phyloP scores from a whole-genome alignment of 2,888 invertebrate genomes.

The Tortrix viridana region DNA sequence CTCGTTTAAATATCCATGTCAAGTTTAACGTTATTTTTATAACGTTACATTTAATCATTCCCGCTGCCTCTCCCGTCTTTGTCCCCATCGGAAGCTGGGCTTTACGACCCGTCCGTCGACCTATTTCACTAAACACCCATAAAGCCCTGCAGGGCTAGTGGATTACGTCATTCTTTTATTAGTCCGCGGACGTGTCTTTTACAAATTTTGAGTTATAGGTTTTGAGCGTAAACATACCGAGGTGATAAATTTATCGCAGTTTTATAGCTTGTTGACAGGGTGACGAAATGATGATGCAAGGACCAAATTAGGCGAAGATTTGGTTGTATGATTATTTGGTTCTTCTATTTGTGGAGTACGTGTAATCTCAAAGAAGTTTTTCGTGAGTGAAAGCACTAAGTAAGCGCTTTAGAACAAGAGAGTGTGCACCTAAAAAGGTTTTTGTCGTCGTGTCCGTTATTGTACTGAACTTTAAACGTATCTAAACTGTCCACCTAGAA shows the following conservation, averaged over 20 bases:
- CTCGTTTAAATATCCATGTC: too few relatives aligned
- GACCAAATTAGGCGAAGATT: neutral
- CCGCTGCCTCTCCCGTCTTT: conserved; percentile 44
- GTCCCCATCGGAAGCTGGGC: conserved; percentile 55
- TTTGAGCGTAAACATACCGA: conserved; percentile 29
- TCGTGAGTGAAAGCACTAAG: too few relatives aligned
- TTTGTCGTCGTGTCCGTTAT: too few relatives aligned
- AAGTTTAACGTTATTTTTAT: neutral
- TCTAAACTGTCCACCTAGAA: too few relatives aligned
- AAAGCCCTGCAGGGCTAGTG: conserved; percentile 60
- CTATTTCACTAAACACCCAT: conserved; percentile 64
- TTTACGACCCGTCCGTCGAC: conserved; percentile 63
- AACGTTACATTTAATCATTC: neutral
- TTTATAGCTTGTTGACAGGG: neutral
- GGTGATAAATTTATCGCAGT: conserved; percentile 18
- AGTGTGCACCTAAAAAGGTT: too few relatives aligned
- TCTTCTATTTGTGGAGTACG: neutral
- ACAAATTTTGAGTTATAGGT: conserved; percentile 45
- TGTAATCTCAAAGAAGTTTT: too few relatives aligned
- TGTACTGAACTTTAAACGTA: too few relatives aligned
- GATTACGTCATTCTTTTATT: conserved; percentile 56
- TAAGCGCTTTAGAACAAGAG: too few relatives aligned
- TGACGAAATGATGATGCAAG: conserved; percentile 1
- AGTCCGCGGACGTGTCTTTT: conserved; percentile 42
- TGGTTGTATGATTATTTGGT: neutral